phyloP scores from a whole-genome alignment of 2,113 vertebrate genomes.

The Meriones unguiculatus region DNA sequence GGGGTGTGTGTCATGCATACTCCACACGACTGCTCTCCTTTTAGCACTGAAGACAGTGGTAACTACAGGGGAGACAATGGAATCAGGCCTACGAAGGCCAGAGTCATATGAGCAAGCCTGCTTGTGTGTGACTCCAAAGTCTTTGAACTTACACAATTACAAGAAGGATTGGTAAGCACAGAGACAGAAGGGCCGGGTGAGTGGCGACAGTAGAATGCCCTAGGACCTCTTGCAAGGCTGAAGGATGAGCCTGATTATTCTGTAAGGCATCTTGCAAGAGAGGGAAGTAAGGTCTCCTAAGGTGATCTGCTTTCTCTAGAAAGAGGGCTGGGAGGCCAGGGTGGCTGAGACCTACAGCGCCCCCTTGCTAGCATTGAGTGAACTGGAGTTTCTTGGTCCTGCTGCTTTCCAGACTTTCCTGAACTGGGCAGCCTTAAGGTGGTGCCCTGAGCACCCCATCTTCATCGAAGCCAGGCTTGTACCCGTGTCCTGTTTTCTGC shows the following conservation, averaged over 20 bases:
- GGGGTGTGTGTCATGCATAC: fast-evolving
- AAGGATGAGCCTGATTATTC: not conserved
- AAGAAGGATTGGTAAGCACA: not conserved
- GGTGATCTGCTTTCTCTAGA: not conserved
- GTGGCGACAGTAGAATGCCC: not conserved
- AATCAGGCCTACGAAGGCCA: not conserved
- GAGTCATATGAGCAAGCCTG: not conserved
- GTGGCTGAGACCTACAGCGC: not conserved
- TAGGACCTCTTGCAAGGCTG: not conserved
- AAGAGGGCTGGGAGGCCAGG: not conserved
- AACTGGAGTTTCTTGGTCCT: not conserved
- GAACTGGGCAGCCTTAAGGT: not conserved
- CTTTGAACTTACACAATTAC: not conserved
- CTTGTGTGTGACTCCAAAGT: not conserved
- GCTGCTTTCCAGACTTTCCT: too few species aligned
- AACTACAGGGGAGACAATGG: not conserved
- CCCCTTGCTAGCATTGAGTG: not conserved
- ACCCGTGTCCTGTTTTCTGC: not conserved
- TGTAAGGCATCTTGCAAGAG: not conserved
- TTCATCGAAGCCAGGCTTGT: not conserved
- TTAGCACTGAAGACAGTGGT: not conserved
- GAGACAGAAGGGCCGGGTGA: not conserved
- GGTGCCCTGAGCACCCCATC: not conserved
- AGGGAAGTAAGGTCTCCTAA: not conserved
- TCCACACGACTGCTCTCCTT: not conserved